Evolutionary conservation across 2,888 invertebrate genomes (phyloP).

Genomic region (Copidosoma aretas): DNA sequence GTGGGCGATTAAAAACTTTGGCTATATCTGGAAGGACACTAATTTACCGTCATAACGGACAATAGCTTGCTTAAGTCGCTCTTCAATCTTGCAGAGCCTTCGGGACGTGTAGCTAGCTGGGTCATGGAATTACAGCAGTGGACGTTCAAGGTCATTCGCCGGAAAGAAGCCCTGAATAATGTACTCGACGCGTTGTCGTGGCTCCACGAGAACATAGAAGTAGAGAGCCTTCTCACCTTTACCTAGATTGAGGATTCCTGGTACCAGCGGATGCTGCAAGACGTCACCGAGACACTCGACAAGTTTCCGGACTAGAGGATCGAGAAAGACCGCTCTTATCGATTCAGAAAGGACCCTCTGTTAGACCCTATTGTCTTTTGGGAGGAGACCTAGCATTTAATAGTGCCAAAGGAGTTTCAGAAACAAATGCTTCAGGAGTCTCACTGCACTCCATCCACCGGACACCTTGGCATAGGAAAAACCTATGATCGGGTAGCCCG

Average conservation of each 20-base stretch:
- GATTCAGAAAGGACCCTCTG: not conserved
- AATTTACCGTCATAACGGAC: not conserved
- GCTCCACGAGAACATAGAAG: not conserved
- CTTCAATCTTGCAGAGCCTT: not conserved
- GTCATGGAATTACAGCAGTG: not conserved
- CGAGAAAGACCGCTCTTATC: no score
- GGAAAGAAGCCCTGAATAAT: not conserved
- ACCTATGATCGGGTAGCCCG: not conserved
- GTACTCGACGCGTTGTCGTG: not conserved
- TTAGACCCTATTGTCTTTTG: not conserved
- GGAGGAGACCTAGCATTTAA: not conserved
- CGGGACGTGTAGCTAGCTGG: not conserved
- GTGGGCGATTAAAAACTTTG: not conserved
- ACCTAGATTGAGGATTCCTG: not conserved
- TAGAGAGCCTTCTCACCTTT: not conserved
- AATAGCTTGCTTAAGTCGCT: not conserved
- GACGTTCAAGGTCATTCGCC: not conserved
- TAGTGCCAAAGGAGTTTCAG: not conserved
- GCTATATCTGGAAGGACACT: not conserved
- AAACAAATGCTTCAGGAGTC: not conserved
- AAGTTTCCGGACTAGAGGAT: not conserved
- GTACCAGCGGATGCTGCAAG: not conserved
- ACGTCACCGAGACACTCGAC: not conserved
- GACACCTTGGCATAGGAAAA: not conserved
- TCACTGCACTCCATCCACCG: not conserved